phyloP scores from a whole-genome alignment of 2,797 vertebrate species.

The Gephyroberyx darwinii region DNA sequence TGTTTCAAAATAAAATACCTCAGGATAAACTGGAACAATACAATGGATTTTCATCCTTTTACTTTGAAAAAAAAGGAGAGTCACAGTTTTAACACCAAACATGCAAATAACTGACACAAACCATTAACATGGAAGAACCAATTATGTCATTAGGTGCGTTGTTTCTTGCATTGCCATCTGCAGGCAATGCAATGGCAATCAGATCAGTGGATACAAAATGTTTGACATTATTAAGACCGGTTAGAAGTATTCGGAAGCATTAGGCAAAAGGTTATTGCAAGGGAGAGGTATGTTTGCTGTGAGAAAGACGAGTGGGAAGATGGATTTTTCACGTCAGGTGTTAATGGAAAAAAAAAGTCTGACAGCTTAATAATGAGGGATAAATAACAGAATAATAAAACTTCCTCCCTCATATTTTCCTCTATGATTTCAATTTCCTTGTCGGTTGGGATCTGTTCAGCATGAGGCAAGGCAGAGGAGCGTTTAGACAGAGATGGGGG shows the following conservation, averaged over 20 bases:
- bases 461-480: slow-evolving; percentile 14
- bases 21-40: slow-evolving; percentile 42
- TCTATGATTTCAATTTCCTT: slow-evolving; percentile 28
- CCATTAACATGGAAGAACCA: slow-evolving; percentile 71
- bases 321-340: slow-evolving; percentile 41
- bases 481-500: slow-evolving; percentile 28
- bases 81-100: slow-evolving; percentile 60
- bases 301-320: slow-evolving; percentile 10
- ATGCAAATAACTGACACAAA: slow-evolving; percentile 70
- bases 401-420: slow-evolving; percentile 30
- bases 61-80: slow-evolving; percentile 18
- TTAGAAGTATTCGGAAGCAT: slow-evolving; percentile 79
- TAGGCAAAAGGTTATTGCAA: slow-evolving; percentile 74
- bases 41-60: slow-evolving; percentile 31
- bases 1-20: slow-evolving; percentile 40
- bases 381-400: slow-evolving; percentile 36
- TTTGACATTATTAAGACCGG: slow-evolving; percentile 65
- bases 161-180: slow-evolving; percentile 43
- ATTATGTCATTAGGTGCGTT: slow-evolving; percentile 42
- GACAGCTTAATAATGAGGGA: slow-evolving; percentile 14
- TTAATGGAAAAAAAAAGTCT: slow-evolving; percentile 47
- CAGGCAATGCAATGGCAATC: slow-evolving; percentile 45
- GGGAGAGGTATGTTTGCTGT: slow-evolving; percentile 54
- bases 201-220: slow-evolving; percentile 49
- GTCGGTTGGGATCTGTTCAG: slow-evolving; percentile 28